Evolutionary conservation across 2,113 vertebrate genomes (phyloP).

Genomic region (Eupsittula cactorum): DNA sequence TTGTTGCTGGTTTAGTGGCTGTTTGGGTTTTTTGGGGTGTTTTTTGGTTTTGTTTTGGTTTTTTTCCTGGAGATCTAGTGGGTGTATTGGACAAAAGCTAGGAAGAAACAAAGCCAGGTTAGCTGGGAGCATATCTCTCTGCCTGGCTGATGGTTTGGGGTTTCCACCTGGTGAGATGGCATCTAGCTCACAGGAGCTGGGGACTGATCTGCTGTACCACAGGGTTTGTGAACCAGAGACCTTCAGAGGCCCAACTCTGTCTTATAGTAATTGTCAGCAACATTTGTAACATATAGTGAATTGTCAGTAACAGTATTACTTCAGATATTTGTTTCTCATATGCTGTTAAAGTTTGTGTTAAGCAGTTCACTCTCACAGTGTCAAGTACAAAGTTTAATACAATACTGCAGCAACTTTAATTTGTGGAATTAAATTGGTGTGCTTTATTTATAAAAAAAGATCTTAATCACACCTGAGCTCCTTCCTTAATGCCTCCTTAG

Average conservation of each 20-base stretch:
- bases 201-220: accelerated
- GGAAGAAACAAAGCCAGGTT: not conserved
- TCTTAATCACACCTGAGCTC: slow-evolving; percentile 31
- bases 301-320: not conserved
- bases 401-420: not conserved
- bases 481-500: not conserved
- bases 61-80: not conserved
- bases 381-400: not conserved
- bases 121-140: not conserved
- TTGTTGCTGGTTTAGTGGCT: not conserved
- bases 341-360: not conserved
- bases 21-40: not conserved
- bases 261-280: accelerated
- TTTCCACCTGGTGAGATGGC: not conserved
- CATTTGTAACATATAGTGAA: not conserved
- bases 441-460: not conserved
- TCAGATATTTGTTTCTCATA: not conserved
- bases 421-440: not conserved
- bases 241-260: too few species aligned
- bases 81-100: not conserved
- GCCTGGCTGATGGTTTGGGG: accelerated
- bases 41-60: not conserved
- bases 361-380: not conserved
- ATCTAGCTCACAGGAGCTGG: accelerated
- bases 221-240: accelerated